Conservation (phyloP, 1,140 invertebrate genomes). For the Sycophila sp. region DNA sequence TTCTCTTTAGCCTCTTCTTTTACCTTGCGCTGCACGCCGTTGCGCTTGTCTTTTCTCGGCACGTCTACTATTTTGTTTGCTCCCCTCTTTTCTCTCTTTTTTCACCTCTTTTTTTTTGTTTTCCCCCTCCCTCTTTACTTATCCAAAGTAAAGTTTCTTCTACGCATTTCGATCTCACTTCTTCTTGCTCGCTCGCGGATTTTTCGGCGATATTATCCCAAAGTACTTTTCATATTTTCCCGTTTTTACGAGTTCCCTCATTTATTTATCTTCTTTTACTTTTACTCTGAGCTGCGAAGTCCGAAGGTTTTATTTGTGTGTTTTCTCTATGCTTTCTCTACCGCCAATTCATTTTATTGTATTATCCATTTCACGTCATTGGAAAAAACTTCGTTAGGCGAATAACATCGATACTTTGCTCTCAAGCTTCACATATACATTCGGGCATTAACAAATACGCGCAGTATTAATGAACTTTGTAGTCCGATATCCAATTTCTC, state of each 20-base stretch:
- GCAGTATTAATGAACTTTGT: slow-evolving; percentile 19
- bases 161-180: neutral
- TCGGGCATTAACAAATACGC: neutral
- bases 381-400: too few species aligned
- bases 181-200: neutral
- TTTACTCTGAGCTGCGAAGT: neutral
- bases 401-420: neutral
- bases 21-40: neutral
- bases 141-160: slow-evolving; percentile 15
- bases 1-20: slow-evolving; percentile 15
- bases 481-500: slow-evolving; percentile 18
- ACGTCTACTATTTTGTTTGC: slow-evolving; percentile 29
- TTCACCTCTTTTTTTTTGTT: neutral
- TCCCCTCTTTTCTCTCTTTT: neutral
- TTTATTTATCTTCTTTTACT: too few species aligned
- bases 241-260: too few species aligned
- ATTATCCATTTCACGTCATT: too few species aligned
- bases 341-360: too few species aligned
- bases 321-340: too few species aligned
- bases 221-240: neutral
- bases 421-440: neutral
- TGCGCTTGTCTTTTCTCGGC: slow-evolving; percentile 35
- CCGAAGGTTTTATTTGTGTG: too few species aligned
- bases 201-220: slow-evolving; percentile 2
- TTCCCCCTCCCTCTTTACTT: neutral